These are phyloP conservation scores for Pygoscelis antarcticus DNA, from an alignment of 2,113 vertebrate genomes.

Conservation along the genomic window DNA sequence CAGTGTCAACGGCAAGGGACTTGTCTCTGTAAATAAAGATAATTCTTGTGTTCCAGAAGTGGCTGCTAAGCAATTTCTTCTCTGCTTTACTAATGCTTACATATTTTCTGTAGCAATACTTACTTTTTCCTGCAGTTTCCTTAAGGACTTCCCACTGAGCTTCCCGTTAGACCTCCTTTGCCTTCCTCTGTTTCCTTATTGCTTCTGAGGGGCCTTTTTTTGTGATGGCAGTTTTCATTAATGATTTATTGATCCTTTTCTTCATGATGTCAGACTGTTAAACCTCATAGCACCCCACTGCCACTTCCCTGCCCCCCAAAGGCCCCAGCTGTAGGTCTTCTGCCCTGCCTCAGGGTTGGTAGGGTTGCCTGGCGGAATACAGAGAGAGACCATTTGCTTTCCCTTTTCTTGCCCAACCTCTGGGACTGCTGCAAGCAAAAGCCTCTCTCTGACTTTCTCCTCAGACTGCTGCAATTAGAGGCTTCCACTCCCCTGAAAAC, in stretches of 20 bases:
- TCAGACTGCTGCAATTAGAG: slow-evolving; percentile 7
- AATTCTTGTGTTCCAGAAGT: neutral
- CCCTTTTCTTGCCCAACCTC: neutral
- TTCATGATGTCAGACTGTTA: neutral
- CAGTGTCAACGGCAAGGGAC: neutral
- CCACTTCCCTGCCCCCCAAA: neutral
- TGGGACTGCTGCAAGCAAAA: neutral
- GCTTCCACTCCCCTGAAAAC: neutral
- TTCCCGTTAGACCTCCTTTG: neutral
- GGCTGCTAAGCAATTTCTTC: neutral
- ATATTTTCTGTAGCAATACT: neutral
- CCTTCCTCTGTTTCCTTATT: neutral
- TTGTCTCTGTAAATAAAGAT: neutral
- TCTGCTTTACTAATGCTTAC: neutral
- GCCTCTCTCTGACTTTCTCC: neutral
- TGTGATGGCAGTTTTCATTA: neutral
- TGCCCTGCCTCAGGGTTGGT: neutral
- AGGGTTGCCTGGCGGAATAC: neutral
- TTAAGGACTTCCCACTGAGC: neutral
- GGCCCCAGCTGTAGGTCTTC: neutral
- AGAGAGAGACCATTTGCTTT: neutral
- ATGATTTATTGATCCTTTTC: neutral
- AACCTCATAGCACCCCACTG: neutral
- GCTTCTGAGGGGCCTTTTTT: neutral
- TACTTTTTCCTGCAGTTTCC: neutral